A percentile compares a stretch with the other conserved stretches of the same genome.
phyloP scores from a whole-genome alignment of 2,113 vertebrate genomes.

The Antechinus stuartii region DNA sequence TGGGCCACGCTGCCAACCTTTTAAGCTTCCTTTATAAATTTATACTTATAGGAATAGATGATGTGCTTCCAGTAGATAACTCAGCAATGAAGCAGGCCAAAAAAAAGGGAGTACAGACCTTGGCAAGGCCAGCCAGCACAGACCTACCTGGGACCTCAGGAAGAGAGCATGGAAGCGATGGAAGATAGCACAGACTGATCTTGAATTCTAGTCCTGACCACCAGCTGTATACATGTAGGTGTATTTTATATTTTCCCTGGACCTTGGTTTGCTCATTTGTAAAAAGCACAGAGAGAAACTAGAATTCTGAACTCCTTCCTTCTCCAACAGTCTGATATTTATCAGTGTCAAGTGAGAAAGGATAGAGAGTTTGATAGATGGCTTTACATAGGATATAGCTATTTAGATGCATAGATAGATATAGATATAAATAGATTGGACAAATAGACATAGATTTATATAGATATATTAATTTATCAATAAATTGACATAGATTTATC shows the following conservation, averaged over 20 bases:
- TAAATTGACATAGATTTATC: not conserved
- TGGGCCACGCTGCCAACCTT: not conserved
- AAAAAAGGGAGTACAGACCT: not conserved
- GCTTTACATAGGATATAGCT: not conserved
- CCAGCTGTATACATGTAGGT: not conserved
- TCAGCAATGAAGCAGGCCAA: not conserved
- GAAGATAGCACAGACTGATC: not conserved
- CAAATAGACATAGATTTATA: too few relatives aligned
- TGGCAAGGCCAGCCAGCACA: not conserved
- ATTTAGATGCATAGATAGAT: too few relatives aligned
- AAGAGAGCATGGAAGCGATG: not conserved
- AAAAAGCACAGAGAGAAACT: not conserved
- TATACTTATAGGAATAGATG: not conserved
- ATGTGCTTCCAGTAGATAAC: not conserved
- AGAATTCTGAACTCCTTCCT: not conserved
- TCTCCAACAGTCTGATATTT: not conserved
- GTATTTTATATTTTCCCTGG: not conserved
- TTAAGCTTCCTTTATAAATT: slow-evolving; percentile 5
- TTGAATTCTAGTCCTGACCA: not conserved
- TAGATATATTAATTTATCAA: too few relatives aligned
- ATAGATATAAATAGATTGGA: too few relatives aligned
- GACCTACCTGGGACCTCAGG: not conserved
- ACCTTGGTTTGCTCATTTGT: not conserved
- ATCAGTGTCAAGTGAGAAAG: not conserved
- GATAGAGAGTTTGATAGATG: not conserved